A percentile compares a stretch with the other conserved stretches of the same genome.
Conservation (phyloP, 2,113 vertebrate species). For the Ondatra zibethicus region DNA sequence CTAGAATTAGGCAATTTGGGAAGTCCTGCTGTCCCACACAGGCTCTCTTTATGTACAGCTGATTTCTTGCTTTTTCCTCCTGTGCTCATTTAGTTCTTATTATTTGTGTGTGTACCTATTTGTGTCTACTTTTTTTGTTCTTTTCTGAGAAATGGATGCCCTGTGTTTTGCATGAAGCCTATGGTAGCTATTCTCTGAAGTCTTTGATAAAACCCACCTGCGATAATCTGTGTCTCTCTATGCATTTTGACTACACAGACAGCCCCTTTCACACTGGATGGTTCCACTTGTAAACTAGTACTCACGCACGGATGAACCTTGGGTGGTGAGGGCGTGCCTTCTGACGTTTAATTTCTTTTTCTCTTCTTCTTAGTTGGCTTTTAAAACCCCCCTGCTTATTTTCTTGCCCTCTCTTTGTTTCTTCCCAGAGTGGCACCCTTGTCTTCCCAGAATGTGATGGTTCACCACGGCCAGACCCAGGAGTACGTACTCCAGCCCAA, state of each 20-base stretch:
- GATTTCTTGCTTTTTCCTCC: neutral
- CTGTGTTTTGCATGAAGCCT: neutral
- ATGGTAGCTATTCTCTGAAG: neutral
- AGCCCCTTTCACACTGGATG: neutral
- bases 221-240: neutral
- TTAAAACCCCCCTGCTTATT: neutral
- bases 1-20: neutral
- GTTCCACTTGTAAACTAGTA: neutral
- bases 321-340: neutral
- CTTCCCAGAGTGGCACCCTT: conserved; percentile 89
- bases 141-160: neutral
- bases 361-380: conserved; percentile 39
- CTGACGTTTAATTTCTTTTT: neutral
- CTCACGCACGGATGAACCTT: neutral
- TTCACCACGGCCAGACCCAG: conserved; percentile 92
- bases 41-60: neutral
- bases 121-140: too few species aligned
- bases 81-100: neutral
- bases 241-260: neutral
- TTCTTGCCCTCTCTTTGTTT: conserved; percentile 49
- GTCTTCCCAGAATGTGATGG: conserved; percentile 88
- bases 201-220: neutral
- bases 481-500: conserved; percentile 95
- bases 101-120: neutral
- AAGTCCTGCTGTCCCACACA: neutral